Percentiles rank a stretch among this genome's conserved stretches.
Evolutionary conservation across 2,113 vertebrate genomes (phyloP).

Genomic region (Pituophis catenifer): DNA sequence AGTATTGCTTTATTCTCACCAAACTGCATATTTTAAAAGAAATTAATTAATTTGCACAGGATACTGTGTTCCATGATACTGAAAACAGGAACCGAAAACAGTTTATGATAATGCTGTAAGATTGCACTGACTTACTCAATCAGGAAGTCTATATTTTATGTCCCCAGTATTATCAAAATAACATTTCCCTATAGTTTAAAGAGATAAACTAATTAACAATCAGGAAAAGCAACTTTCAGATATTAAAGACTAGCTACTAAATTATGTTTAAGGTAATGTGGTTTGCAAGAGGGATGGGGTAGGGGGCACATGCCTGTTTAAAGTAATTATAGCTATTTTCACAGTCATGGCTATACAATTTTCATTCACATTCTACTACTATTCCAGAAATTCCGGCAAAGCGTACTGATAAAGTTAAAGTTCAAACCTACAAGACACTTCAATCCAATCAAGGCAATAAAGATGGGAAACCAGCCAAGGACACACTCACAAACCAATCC

Average conservation of each 20-base stretch:
- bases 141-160: neutral
- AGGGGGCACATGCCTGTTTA: neutral
- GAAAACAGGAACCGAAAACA: neutral
- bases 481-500: neutral
- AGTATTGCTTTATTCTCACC: neutral
- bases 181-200: neutral
- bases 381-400: neutral
- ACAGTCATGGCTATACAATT: neutral
- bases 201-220: neutral
- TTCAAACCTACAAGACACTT: neutral
- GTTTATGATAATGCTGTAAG: neutral
- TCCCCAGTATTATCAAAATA: constrained; percentile 29
- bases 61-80: neutral
- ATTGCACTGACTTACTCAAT: neutral
- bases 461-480: neutral
- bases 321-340: neutral
- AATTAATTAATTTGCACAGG: neutral
- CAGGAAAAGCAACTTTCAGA: neutral
- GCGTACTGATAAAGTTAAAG: neutral
- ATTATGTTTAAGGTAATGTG: neutral
- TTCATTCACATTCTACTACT: neutral
- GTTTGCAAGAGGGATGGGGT: neutral
- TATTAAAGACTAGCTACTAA: neutral
- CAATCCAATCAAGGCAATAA: neutral
- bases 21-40: neutral